Evolutionary conservation across 2,888 invertebrate genomes (phyloP), one percentile per base, ranked within the genome.

Genomic region (Chirona hameri): DNA sequence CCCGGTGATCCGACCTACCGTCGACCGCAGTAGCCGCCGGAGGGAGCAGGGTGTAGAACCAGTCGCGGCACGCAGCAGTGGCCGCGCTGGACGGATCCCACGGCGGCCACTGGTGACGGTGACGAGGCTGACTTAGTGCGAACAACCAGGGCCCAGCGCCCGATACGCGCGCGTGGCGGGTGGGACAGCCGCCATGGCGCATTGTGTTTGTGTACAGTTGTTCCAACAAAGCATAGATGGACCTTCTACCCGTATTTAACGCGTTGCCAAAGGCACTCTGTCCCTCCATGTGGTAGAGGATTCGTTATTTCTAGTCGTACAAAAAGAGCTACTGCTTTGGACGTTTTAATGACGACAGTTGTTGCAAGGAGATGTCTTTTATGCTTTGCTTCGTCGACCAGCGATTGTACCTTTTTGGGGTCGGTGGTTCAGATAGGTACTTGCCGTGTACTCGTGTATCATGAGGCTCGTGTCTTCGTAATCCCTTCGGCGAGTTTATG

Each of bases 231-330:
- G 52, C 52, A 65, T 12, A 10, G 0, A 1, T 10, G 65, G 10
- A 65, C 65, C 60, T 60, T 65, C n/a, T 65, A 65, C 65, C 10
- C 9, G n/a, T 72, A 18, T 72, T 72, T 72, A 29, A 31, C 14
- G 27, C 31, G 72, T 72, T 72, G 72, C 72, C 72, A 72, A 72
- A 72, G 72, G 72, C 72, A 72, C 18, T 72, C 31, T 18, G 31
- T 72, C 10, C 31, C 27, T 18, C 27, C 10, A 27, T 27, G 27
- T 72, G 31, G 9, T 15, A 31, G 31, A 18, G 18, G 29, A 18
- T 31, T 31, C 27, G 72, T 72, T 72, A 72, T 72, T 15, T 72
- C 72, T 72, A 72, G 72, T 72, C 72, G 27, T 72, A 27, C 31
- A 72, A 72, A 72, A 9, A 7, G 18, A 31, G 31, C 31, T 9